Base-by-base conservation (phyloP, 2,113 vertebrate genomes). In the Todiramphus saurophagus region DNA sequence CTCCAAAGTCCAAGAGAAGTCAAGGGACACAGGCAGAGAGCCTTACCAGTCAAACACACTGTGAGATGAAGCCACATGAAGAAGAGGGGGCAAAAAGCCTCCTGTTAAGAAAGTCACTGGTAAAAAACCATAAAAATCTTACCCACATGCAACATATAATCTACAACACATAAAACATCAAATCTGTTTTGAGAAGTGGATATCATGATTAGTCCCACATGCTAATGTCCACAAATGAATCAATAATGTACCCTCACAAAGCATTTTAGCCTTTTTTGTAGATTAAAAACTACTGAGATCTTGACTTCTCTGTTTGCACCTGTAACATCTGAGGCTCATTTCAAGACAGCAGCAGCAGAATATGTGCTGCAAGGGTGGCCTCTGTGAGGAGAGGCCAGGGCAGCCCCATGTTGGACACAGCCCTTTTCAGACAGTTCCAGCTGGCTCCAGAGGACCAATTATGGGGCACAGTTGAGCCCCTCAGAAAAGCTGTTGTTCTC, bases 31-130 rank as follows among this genome's bases (percentile, higher is more conserved):
- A 2, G 8, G 27, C 14, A 43, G 43, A 74, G 43, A 56, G 23
- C 21, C 41, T 24, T 30, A n/a, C 10, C 19, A 30, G 31, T 78
- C 46, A 55, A 56, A 74, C 20, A 46, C 18, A 31, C 11, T 37
- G 25, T 1, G 6, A 31, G 56, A 72, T 13, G 16, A 87, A 86
- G n/a, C 24, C 1, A 3, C 1, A 0, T 16, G 28, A 56, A 53
- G 16, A 70, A 87, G 28, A 1, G 1, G 6, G 5, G 10, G 2
- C 4, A n/a, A 33, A 68, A 55, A 66, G 4, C 18, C 13, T 89
- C 31, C 15, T 48, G 27, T 8, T 48, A 43, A 30, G 48, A 93
- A 55, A 30, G 13, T 75, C 73, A n/a, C 35, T 44, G 16, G 72
- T 73, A 68, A 89, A 76, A 87, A 92, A 35, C 1, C 39, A 66